phyloP scores from a whole-genome alignment of 2,888 invertebrate species.

The Azorinus chamasolen region DNA sequence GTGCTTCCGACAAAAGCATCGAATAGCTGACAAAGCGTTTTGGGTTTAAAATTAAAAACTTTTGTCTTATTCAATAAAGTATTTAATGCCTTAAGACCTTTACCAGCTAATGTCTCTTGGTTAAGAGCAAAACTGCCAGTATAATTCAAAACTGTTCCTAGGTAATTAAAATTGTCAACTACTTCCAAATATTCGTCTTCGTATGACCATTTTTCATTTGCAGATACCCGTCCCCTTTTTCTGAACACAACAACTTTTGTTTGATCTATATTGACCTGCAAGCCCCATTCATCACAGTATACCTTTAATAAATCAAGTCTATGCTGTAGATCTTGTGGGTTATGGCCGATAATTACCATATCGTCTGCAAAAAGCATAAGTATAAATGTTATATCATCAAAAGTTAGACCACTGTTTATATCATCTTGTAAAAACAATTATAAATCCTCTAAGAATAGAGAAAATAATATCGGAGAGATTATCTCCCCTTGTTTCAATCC shows the following conservation, averaged over 20 bases:
- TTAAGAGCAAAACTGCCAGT: no score
- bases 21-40: slow-evolving; percentile 17
- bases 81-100: background rate
- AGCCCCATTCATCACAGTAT: slow-evolving; percentile 18
- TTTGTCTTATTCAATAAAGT: background rate
- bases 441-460: slow-evolving; percentile 6
- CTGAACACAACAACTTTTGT: slow-evolving; percentile 17
- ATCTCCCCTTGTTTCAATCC: slow-evolving; percentile 20
- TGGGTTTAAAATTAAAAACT: background rate
- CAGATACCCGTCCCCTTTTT: background rate
- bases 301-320: background rate
- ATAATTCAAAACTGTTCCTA: slow-evolving; percentile 8
- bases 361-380: slow-evolving; percentile 18
- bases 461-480: slow-evolving; percentile 19
- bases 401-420: slow-evolving; percentile 1
- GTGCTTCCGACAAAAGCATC: slow-evolving; percentile 6
- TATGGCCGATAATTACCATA: no score
- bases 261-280: slow-evolving; percentile 22
- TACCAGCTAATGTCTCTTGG: no score
- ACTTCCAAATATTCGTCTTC: background rate
- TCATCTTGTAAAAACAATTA: slow-evolving; percentile 21
- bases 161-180: slow-evolving; percentile 12
- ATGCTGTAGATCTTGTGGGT: no score
- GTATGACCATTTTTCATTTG: slow-evolving; percentile 16
- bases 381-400: slow-evolving; percentile 23